Percentiles rank a stretch among this genome's conserved stretches.
These are phyloP conservation scores for Tachysurus fulvidraco DNA, from an alignment of 2,113 vertebrate species.

Conservation along the genomic window DNA sequence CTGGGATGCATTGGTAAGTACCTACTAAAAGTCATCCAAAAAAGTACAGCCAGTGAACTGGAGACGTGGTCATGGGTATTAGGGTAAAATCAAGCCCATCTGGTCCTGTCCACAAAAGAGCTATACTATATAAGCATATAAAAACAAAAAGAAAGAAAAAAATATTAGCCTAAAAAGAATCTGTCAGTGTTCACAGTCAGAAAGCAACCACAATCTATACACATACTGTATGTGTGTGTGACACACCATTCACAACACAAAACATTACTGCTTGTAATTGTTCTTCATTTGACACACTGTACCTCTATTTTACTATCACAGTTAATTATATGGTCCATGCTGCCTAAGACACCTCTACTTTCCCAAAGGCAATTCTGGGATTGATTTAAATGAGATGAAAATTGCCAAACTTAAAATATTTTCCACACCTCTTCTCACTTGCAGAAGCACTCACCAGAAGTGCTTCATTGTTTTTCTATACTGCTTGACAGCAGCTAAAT, in stretches of 20 bases:
- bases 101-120: no score
- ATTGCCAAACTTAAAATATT: slow-evolving; percentile 21
- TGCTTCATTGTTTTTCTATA: not conserved
- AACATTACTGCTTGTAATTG: slow-evolving; percentile 7
- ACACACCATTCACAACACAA: no score
- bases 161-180: not conserved
- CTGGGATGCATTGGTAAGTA: no score
- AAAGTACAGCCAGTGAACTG: no score
- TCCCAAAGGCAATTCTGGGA: not conserved
- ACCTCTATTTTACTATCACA: slow-evolving; percentile 49
- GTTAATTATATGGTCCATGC: slow-evolving; percentile 7
- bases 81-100: no score
- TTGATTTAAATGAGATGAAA: slow-evolving; percentile 41
- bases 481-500: slow-evolving; percentile 27
- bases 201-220: not conserved
- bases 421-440: slow-evolving; percentile 12
- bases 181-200: not conserved
- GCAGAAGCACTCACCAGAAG: slow-evolving; percentile 7
- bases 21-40: no score
- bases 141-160: not conserved
- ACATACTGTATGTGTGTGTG: not conserved
- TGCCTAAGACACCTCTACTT: not conserved
- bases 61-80: no score
- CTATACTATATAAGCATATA: no score
- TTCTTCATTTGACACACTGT: slow-evolving; percentile 42